phyloP scores from a whole-genome alignment of 2,797 vertebrate species.

The Lepus oiostolus region DNA sequence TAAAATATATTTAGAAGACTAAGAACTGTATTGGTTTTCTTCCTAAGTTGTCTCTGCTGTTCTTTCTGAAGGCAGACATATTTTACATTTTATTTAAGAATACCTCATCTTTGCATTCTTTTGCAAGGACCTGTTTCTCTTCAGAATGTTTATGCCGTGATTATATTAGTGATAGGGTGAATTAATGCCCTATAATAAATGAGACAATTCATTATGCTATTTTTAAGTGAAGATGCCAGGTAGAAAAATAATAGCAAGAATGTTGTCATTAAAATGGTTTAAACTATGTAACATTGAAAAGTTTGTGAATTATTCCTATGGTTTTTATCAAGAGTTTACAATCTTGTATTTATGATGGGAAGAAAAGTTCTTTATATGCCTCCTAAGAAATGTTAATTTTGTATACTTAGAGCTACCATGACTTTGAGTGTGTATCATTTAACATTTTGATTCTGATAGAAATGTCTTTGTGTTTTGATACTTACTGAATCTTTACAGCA shows the following conservation, averaged over 20 bases:
- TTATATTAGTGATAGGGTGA: neutral
- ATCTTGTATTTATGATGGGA: neutral
- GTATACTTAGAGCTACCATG: neutral
- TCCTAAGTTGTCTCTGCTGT: neutral
- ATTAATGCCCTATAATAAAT: neutral
- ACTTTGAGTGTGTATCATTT: slow-evolving; percentile 12
- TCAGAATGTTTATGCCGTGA: neutral
- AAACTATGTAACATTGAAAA: neutral
- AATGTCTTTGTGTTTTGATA: slow-evolving; percentile 14
- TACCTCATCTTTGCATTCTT: neutral
- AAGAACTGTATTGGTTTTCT: neutral
- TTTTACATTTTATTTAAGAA: neutral
- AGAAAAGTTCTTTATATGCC: neutral
- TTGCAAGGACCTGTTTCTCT: neutral
- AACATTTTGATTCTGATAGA: neutral
- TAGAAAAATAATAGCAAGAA: slow-evolving; percentile 5
- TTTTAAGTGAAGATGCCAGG: neutral
- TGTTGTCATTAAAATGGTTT: neutral
- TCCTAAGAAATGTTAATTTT: neutral
- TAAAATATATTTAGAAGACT: neutral
- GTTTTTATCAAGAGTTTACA: slow-evolving; percentile 19
- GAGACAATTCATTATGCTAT: neutral
- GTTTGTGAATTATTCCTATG: neutral
- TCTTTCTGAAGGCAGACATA: neutral
- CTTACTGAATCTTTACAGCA: neutral